phyloP scores from a whole-genome alignment of 2,113 vertebrate species.

The Baryphthengus martii region DNA sequence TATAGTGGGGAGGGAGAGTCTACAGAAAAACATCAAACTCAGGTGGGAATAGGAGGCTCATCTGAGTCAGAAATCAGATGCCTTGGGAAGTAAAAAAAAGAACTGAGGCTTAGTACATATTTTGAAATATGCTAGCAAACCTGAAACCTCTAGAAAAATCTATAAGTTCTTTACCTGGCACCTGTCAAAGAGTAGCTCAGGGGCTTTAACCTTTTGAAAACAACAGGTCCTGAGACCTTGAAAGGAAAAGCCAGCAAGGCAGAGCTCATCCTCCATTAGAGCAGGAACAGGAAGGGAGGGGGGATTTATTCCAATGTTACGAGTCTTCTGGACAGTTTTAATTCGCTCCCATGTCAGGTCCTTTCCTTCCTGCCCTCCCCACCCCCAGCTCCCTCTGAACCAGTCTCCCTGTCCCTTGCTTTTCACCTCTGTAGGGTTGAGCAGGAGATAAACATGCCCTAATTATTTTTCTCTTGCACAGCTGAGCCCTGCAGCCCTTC shows the following conservation, averaged over 20 bases:
- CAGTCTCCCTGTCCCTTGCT: not conserved
- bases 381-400: slow-evolving; percentile 11
- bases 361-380: not conserved
- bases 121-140: not conserved
- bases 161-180: not conserved
- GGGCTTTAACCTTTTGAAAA: slow-evolving; percentile 14
- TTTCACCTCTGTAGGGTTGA: slow-evolving; percentile 57
- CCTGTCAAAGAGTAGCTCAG: not conserved
- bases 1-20: not conserved
- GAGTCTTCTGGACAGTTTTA: slow-evolving; percentile 11
- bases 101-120: not conserved
- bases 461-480: slow-evolving; percentile 53
- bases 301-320: not conserved
- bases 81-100: not conserved
- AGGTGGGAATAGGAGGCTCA: not conserved
- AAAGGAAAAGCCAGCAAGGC: not conserved
- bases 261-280: not conserved
- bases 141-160: not conserved
- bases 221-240: slow-evolving; percentile 6
- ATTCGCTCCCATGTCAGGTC: slow-evolving; percentile 22
- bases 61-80: not conserved
- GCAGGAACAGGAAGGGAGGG: not conserved
- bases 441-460: slow-evolving; percentile 41
- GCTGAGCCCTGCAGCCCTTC: slow-evolving; percentile 49
- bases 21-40: not conserved